These are phyloP conservation scores for Gymnocheta viridis DNA, from an alignment of 2,888 invertebrate species.

Conservation along the genomic window DNA sequence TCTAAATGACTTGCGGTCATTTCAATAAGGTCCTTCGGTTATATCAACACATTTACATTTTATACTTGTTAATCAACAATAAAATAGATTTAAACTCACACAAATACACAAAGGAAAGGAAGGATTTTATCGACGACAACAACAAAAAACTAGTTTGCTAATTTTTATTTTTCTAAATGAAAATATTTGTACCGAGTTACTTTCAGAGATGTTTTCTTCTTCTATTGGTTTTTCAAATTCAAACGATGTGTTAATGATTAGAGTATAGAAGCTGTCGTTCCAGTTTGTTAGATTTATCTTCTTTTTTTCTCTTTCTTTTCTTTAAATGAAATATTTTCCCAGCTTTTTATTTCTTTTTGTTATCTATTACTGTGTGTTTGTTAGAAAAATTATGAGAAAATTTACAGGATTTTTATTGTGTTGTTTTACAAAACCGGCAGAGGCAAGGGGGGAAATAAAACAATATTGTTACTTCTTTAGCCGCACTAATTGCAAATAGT, in stretches of 20 bases:
- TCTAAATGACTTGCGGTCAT: conserved; percentile 69
- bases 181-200: conserved; percentile 18
- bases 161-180: conserved; percentile 11
- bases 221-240: conserved; percentile 58
- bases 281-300: conserved; percentile 59
- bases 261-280: conserved; percentile 48
- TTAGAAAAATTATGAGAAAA: conserved; percentile 53
- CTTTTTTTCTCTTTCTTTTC: conserved; percentile 2
- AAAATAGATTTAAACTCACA: conserved; percentile 34
- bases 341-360: conserved; percentile 14
- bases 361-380: conserved; percentile 23
- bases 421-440: conserved; percentile 6
- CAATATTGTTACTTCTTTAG: conserved; percentile 25
- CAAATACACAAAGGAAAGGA: conserved; percentile 15
- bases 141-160: conserved; percentile 31
- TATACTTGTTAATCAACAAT: conserved; percentile 65
- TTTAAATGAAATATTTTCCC: conserved; percentile 41
- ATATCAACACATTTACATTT: conserved; percentile 66
- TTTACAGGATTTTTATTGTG: conserved; percentile 47
- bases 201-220: conserved; percentile 39
- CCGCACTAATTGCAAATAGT: conserved; percentile 49
- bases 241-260: conserved; percentile 66
- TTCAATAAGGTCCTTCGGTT: conserved; percentile 63
- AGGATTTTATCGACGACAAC: neutral
- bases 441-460: neutral